phyloP scores from a whole-genome alignment of 1,140 invertebrate species.

The Rhysida immarginata region DNA sequence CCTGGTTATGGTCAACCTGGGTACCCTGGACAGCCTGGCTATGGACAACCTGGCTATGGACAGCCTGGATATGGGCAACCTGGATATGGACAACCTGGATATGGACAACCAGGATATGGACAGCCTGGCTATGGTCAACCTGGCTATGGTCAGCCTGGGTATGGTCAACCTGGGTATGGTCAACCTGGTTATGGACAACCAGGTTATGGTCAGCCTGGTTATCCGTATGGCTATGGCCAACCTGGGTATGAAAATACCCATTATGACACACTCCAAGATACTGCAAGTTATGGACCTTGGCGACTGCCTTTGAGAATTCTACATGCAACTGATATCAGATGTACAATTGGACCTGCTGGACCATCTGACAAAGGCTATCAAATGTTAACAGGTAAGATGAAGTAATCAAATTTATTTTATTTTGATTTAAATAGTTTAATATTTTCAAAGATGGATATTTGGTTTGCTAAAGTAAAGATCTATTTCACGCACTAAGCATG shows the following conservation, averaged over 20 bases:
- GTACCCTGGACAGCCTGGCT: background rate
- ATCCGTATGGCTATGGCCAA: background rate
- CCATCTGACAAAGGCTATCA: slow-evolving; percentile 55
- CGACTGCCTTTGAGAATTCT: background rate
- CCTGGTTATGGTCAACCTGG: slow-evolving; percentile 1
- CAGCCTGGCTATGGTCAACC: background rate
- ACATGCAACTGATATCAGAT: background rate
- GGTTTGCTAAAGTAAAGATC: too few species aligned
- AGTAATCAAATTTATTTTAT: too few species aligned
- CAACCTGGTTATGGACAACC: background rate
- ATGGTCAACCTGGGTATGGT: background rate
- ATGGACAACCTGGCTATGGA: slow-evolving; percentile 4
- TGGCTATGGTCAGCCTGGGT: background rate
- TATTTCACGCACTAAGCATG: too few species aligned
- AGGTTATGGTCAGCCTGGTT: background rate
- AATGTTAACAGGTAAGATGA: too few species aligned
- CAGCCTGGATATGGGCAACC: background rate
- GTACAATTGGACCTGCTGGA: slow-evolving; percentile 59
- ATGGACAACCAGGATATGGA: background rate
- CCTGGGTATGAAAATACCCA: background rate
- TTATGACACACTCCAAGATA: background rate
- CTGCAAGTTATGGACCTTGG: background rate
- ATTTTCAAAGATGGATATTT: too few species aligned
- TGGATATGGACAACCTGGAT: background rate
- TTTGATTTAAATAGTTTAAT: too few species aligned